phyloP scores from a whole-genome alignment of 2,797 vertebrate genomes.

The Sebastes alutus region DNA sequence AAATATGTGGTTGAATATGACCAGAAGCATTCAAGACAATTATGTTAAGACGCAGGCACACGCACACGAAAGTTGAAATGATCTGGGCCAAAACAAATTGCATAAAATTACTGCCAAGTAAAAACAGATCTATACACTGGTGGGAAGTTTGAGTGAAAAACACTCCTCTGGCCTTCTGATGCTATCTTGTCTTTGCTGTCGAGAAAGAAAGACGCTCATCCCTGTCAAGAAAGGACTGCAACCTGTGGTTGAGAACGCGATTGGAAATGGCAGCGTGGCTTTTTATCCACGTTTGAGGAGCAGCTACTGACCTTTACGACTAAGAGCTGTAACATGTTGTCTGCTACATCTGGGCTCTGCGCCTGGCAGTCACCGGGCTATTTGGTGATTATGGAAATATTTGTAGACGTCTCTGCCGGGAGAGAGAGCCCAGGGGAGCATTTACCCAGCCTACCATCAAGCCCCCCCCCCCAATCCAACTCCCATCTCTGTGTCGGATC shows the following conservation, averaged over 20 bases:
- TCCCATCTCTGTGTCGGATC: slow-evolving; percentile 37
- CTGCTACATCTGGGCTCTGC: slow-evolving; percentile 59
- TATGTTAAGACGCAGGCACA: not conserved
- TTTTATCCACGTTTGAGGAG: slow-evolving; percentile 66
- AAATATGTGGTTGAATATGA: slow-evolving; percentile 9
- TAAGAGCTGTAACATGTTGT: slow-evolving; percentile 75
- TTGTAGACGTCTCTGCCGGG: slow-evolving; percentile 55
- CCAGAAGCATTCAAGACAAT: slow-evolving; percentile 5
- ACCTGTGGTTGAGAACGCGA: slow-evolving; percentile 39
- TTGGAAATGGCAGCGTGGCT: slow-evolving; percentile 65
- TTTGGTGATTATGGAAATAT: slow-evolving; percentile 72
- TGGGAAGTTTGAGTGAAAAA: slow-evolving; percentile 17
- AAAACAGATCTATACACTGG: slow-evolving; percentile 27
- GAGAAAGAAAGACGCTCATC: slow-evolving; percentile 29
- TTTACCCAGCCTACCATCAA: slow-evolving; percentile 54
- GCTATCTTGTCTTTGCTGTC: slow-evolving; percentile 17
- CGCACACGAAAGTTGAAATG: not conserved
- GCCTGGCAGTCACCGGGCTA: slow-evolving; percentile 48
- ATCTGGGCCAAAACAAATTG: slow-evolving; percentile 27
- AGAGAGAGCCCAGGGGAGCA: slow-evolving; percentile 52
- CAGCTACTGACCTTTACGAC: slow-evolving; percentile 72
- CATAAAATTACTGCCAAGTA: slow-evolving; percentile 15
- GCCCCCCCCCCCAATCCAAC: not conserved
- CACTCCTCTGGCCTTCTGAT: not conserved
- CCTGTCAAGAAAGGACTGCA: slow-evolving; percentile 43